Percentiles rank a stretch among this genome's conserved stretches.
phyloP scores from a whole-genome alignment of 2,888 invertebrate species.

The Nomada ruficornis region DNA sequence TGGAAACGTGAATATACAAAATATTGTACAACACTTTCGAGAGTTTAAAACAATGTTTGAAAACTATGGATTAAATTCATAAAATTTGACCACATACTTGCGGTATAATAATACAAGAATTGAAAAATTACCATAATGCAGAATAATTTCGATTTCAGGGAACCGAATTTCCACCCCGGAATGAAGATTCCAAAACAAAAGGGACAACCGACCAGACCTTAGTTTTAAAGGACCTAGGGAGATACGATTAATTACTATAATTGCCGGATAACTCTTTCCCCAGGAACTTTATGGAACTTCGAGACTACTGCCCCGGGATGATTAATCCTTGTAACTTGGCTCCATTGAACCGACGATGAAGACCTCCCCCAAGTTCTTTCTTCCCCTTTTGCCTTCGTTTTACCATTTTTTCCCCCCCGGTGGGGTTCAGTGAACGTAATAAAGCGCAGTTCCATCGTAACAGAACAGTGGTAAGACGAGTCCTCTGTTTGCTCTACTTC shows the following conservation, averaged over 20 bases:
- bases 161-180: too few relatives aligned
- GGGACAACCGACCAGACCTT: too few relatives aligned
- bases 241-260: not conserved
- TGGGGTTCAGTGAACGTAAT: conserved; percentile 13
- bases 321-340: not conserved
- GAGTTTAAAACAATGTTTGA: too few relatives aligned
- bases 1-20: too few relatives aligned
- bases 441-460: not conserved
- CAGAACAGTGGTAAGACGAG: not conserved
- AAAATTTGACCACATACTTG: too few relatives aligned
- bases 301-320: not conserved
- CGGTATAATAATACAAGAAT: too few relatives aligned
- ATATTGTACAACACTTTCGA: too few relatives aligned
- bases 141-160: too few relatives aligned
- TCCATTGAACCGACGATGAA: conserved; percentile 3
- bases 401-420: not conserved
- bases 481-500: not conserved
- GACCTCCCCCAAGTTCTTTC: not conserved
- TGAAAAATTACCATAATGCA: too few relatives aligned
- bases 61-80: too few relatives aligned
- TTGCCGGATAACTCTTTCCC: not conserved
- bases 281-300: not conserved
- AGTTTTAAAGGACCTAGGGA: too few relatives aligned
- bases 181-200: too few relatives aligned
- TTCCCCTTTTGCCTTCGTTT: not conserved